Conservation (phyloP, 2,113 vertebrate genomes). For the Pedetes capensis region DNA sequence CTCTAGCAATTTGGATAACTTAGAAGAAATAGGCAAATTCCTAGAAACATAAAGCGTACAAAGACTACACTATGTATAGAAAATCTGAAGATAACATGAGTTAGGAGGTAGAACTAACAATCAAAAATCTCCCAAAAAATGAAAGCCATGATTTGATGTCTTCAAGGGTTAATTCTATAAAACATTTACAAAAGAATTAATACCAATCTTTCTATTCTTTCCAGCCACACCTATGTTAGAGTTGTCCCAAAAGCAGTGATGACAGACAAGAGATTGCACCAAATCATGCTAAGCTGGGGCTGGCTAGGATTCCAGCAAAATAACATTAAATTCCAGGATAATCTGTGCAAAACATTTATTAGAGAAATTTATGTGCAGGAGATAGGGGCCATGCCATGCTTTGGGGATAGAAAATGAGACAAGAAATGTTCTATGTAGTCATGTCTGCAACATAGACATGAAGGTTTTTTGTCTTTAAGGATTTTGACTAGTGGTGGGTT, state of each 20-base stretch:
- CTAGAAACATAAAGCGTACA: not conserved
- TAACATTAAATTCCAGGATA: not conserved
- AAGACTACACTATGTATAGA: not conserved
- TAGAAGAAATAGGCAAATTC: not conserved
- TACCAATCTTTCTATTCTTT: not conserved
- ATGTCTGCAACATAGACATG: not conserved
- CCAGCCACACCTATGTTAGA: not conserved
- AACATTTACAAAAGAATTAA: not conserved
- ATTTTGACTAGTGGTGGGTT: not conserved
- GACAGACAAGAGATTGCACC: rapidly evolving
- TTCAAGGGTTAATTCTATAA: not conserved
- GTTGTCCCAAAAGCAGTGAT: not conserved
- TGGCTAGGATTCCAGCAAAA: not conserved
- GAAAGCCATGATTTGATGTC: not conserved
- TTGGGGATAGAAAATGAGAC: not conserved
- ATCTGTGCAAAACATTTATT: not conserved
- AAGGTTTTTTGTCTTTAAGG: no score
- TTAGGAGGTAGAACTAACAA: not conserved
- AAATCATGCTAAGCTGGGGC: not conserved
- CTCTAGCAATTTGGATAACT: not conserved
- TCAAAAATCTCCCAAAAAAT: not conserved
- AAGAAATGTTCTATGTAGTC: not conserved
- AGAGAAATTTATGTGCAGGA: not conserved
- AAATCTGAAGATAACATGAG: not conserved
- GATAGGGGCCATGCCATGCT: no score